phyloP scores from a whole-genome alignment of 2,888 invertebrate genomes.

The Spilarctia lutea region DNA sequence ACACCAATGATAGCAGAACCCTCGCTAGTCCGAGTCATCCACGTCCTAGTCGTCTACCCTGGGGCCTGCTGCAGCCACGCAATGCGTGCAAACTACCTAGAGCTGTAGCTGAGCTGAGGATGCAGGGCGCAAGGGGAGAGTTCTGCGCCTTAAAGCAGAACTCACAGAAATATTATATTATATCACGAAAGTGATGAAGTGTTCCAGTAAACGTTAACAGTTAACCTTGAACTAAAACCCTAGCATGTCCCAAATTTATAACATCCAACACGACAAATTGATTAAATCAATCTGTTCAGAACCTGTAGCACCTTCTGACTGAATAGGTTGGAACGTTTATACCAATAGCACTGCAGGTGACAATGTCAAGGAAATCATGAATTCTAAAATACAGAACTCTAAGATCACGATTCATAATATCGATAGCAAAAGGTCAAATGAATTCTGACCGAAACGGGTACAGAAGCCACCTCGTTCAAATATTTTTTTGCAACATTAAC shows the following conservation, averaged over 20 bases:
- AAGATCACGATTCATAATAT: background rate
- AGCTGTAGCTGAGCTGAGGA: no score
- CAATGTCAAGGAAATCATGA: slow-evolving; percentile 15
- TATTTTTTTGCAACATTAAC: slow-evolving; percentile 25
- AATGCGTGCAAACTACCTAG: no score
- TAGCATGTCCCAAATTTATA: background rate
- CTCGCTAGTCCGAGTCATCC: no score
- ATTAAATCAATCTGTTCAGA: background rate
- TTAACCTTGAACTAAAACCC: background rate
- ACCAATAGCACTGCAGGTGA: slow-evolving; percentile 3
- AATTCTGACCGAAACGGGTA: background rate
- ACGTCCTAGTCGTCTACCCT: no score
- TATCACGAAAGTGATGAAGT: no score
- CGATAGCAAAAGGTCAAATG: slow-evolving; percentile 8
- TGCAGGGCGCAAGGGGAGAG: no score
- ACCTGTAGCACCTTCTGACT: background rate
- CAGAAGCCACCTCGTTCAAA: slow-evolving; percentile 13
- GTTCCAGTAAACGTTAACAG: background rate
- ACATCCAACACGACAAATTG: background rate
- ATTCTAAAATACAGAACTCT: background rate
- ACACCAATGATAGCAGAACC: no score
- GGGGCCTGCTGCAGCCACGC: no score
- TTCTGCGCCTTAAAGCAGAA: no score
- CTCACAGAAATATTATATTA: no score
- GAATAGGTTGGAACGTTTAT: slow-evolving; percentile 4